Percentiles rank a stretch among this genome's conserved stretches.
Conservation (phyloP, 2,797 vertebrate genomes). For the Pachyuromys duprasi region DNA sequence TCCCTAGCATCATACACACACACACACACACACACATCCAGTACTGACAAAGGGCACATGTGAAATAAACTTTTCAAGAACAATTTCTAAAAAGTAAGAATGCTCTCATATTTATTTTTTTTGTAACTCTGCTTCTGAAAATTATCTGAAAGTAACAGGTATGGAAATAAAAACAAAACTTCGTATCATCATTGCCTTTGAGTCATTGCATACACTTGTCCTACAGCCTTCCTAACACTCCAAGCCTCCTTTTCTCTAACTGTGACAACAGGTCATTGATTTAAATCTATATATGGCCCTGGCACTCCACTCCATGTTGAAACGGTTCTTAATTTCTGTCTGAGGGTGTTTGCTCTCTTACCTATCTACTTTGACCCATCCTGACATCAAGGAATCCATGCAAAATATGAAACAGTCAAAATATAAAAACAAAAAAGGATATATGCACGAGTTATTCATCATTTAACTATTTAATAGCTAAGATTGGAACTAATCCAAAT, state of each 20-base stretch:
- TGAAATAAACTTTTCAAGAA: neutral
- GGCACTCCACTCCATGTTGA: neutral
- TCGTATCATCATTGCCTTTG: neutral
- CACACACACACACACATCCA: neutral
- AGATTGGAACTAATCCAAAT: neutral
- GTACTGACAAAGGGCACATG: neutral
- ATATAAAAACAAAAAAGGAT: neutral
- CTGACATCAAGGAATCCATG: neutral
- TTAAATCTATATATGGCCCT: neutral
- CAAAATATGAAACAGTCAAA: neutral
- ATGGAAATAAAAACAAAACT: neutral
- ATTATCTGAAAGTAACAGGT: neutral
- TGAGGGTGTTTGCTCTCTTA: neutral
- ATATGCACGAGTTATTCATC: neutral
- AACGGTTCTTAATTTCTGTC: neutral
- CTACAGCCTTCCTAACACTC: neutral
- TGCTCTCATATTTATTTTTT: neutral
- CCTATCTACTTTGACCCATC: neutral
- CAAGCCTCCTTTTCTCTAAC: neutral
- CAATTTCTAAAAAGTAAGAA: neutral
- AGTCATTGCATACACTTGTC: neutral
- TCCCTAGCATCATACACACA: neutral
- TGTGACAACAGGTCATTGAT: neutral
- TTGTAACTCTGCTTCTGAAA: conserved; percentile 25
- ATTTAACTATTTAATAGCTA: neutral